These are phyloP conservation scores for Dendrolimus punctatus DNA, from an alignment of 1,140 invertebrate species.

Conservation along the genomic window DNA sequence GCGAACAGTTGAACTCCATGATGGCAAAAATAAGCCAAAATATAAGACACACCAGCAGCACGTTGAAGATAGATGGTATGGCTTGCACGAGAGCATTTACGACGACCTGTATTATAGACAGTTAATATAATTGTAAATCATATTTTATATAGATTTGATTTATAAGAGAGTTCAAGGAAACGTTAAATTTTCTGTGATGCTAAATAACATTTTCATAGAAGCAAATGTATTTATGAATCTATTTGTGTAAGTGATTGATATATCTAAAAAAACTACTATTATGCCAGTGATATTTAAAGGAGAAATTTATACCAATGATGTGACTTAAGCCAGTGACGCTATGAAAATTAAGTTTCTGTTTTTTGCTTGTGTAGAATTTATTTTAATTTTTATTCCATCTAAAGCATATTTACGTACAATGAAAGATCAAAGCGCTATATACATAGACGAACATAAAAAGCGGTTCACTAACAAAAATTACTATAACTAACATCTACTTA, in stretches of 20 bases:
- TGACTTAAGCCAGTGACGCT: too few relatives aligned
- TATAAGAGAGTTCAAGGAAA: not conserved
- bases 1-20: conserved; percentile 95
- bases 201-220: too few relatives aligned
- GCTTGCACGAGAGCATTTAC: conserved; percentile 95
- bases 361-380: too few relatives aligned
- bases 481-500: conserved; percentile 19
- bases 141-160: conserved; percentile 1
- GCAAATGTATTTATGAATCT: too few relatives aligned
- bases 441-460: not conserved
- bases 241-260: too few relatives aligned
- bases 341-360: too few relatives aligned
- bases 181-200: too few relatives aligned
- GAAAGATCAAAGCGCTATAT: not conserved
- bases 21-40: conserved; percentile 97
- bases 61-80: conserved; percentile 96
- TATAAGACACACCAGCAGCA: conserved; percentile 92
- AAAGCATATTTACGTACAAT: too few relatives aligned
- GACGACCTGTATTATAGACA: conserved; percentile 73
- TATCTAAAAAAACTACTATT: too few relatives aligned
- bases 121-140: not conserved
- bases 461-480: conserved; percentile 17
- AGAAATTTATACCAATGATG: too few relatives aligned
- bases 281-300: too few relatives aligned
- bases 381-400: too few relatives aligned